Conservation (phyloP, 2,888 invertebrate genomes). For the Catocala fraxini region DNA sequence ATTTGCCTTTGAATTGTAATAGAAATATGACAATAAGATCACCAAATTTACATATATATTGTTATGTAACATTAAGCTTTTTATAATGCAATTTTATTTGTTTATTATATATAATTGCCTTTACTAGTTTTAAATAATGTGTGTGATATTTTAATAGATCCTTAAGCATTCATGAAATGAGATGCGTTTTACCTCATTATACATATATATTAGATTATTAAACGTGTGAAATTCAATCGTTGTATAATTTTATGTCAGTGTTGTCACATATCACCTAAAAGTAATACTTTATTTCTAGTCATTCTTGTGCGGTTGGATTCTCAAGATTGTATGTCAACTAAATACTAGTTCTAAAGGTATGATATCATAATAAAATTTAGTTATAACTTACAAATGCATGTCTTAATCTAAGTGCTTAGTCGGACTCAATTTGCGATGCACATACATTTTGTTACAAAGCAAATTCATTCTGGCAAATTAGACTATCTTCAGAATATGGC, state of each 20-base stretch:
- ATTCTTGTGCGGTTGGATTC: background rate
- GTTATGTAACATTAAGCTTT: too few species aligned
- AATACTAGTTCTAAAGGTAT: too few species aligned
- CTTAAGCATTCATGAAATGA: constrained; percentile 12
- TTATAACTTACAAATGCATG: constrained; percentile 4
- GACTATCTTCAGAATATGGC: background rate
- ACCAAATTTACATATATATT: too few species aligned
- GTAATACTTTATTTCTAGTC: background rate
- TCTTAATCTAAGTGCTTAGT: constrained; percentile 7
- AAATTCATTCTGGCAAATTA: background rate
- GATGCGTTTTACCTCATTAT: constrained; percentile 12
- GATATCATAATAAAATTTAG: too few species aligned
- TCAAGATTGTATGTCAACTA: too few species aligned
- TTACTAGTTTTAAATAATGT: background rate
- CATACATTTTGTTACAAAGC: background rate
- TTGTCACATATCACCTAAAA: too few species aligned
- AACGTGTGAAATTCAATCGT: constrained; percentile 17
- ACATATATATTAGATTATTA: constrained; percentile 30
- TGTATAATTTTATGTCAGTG: background rate
- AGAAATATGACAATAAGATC: too few species aligned
- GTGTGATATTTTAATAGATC: constrained; percentile 16
- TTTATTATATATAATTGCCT: too few species aligned
- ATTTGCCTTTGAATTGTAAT: too few species aligned
- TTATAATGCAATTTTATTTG: too few species aligned
- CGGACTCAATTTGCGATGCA: constrained; percentile 13